A percentile compares a stretch with the other conserved stretches of the same genome.
These are phyloP conservation scores for Orchesellides sinensis DNA, from an alignment of 2,888 invertebrate genomes.

Conservation along the genomic window DNA sequence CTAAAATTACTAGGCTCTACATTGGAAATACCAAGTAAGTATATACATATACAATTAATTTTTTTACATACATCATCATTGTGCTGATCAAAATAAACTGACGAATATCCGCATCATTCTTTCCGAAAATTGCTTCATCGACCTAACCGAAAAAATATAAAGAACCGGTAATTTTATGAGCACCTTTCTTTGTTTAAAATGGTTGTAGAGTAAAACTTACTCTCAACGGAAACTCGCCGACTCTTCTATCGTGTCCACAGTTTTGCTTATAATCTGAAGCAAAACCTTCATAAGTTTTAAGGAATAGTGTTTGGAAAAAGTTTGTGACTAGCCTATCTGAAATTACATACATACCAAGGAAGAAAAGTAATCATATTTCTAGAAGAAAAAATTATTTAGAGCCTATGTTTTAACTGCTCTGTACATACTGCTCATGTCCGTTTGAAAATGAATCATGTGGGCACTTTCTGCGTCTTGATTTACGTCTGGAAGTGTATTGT, in stretches of 20 bases:
- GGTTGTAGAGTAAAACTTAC: not conserved
- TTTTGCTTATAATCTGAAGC: not conserved
- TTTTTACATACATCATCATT: not conserved
- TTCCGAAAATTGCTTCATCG: not conserved
- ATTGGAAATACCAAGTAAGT: too few species aligned
- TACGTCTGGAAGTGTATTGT: not conserved
- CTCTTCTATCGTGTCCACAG: not conserved
- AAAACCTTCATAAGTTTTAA: not conserved
- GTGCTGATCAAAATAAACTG: not conserved
- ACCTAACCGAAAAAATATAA: not conserved
- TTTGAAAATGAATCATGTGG: not conserved
- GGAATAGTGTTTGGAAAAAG: not conserved
- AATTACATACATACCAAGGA: not conserved
- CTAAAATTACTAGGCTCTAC: too few species aligned
- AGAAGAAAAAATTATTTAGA: too few species aligned
- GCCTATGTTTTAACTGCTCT: not conserved
- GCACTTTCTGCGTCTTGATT: not conserved
- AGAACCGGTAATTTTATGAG: too few species aligned
- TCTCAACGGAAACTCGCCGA: not conserved
- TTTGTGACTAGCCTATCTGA: not conserved
- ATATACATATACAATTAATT: too few species aligned
- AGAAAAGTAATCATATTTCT: too few species aligned
- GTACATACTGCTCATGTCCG: constrained; percentile 5
- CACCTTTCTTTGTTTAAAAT: not conserved
- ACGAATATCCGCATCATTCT: not conserved